phyloP scores from a whole-genome alignment of 2,888 invertebrate genomes.

The Cephus pulcher region DNA sequence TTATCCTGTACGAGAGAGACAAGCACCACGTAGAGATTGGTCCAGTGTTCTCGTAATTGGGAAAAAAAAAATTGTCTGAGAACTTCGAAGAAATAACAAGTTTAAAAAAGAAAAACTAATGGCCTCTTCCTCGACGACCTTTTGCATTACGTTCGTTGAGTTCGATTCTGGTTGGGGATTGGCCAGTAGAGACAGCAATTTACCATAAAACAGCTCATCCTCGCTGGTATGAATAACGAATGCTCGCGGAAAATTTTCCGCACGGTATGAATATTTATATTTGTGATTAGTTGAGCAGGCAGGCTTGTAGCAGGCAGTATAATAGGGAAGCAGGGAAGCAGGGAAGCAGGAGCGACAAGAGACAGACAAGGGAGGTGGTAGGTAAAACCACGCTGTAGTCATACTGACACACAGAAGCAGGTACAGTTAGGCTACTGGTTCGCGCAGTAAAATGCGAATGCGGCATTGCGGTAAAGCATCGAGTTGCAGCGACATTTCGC shows the following conservation, averaged over 20 bases:
- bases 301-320: not conserved
- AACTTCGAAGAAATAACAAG: not conserved
- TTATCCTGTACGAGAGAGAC: not conserved
- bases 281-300: not conserved
- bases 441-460: slow-evolving; percentile 30
- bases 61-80: not conserved
- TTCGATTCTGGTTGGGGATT: not conserved
- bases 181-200: not conserved
- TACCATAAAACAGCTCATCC: not conserved
- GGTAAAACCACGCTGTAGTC: not conserved
- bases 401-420: not conserved
- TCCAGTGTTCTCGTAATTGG: not conserved
- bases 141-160: not conserved
- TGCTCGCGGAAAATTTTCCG: not conserved
- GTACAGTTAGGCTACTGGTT: not conserved
- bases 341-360: not conserved
- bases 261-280: not conserved
- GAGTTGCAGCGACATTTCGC: slow-evolving; percentile 37
- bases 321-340: not conserved
- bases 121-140: not conserved
- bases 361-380: not conserved
- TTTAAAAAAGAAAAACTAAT: not conserved
- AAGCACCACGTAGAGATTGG: not conserved
- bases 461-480: slow-evolving; percentile 38
- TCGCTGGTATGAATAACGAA: slow-evolving; percentile 2